phyloP scores from a whole-genome alignment of 2,113 vertebrate species.

The Brachyhypopomus gauderio region DNA sequence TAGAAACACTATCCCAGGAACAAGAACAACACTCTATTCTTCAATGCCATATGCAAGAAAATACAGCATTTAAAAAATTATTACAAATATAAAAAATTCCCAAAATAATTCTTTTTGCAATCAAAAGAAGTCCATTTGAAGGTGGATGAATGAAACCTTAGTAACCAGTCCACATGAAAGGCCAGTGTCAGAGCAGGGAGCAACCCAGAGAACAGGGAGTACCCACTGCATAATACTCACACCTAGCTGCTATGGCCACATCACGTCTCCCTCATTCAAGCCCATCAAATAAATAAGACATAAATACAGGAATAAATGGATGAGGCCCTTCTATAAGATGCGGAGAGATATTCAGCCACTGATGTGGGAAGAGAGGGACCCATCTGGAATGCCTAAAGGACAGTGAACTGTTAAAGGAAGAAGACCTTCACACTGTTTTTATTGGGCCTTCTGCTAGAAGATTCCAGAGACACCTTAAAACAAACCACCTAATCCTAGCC shows the following conservation, averaged over 20 bases:
- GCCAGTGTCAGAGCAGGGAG: conserved; percentile 43
- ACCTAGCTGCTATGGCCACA: conserved; percentile 53
- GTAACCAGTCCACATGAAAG: conserved; percentile 27
- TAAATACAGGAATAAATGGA: not conserved
- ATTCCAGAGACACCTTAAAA: not conserved
- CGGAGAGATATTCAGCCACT: not conserved
- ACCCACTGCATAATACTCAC: conserved; percentile 73
- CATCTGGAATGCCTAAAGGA: too few relatives aligned
- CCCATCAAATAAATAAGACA: not conserved
- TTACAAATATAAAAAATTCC: not conserved
- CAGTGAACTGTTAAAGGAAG: too few relatives aligned
- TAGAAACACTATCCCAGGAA: too few relatives aligned
- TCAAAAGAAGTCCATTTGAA: conserved; percentile 16
- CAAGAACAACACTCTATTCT: not conserved
- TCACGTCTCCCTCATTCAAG: not conserved
- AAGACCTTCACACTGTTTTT: too few relatives aligned
- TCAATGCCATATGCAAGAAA: not conserved
- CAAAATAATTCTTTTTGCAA: not conserved
- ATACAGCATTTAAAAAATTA: not conserved
- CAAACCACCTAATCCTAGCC: not conserved
- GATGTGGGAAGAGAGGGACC: not conserved
- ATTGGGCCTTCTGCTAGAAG: not conserved
- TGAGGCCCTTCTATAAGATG: not conserved
- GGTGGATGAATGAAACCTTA: not conserved
- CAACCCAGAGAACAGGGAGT: conserved; percentile 56